Evolutionary conservation across 1,140 invertebrate genomes (phyloP), one percentile per base, ranked within the genome.

Genomic region (Mizuhopecten yessoensis): DNA sequence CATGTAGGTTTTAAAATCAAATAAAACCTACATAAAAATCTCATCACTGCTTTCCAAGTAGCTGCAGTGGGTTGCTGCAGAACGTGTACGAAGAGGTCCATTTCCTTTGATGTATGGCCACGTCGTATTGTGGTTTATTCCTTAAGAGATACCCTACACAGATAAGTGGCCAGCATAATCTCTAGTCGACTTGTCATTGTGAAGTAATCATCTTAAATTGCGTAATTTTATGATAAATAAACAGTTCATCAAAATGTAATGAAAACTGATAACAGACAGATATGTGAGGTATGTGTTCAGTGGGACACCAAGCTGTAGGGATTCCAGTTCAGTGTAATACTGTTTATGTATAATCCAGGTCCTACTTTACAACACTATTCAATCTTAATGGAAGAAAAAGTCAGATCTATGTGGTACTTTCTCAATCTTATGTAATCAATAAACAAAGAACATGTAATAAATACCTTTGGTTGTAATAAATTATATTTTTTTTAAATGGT

Each of bases 161-260:
- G 57, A 75, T 75, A 75, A 75, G n/a, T 75, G 57, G 57, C 57
- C 36, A 75, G 29, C 57, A 75, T n/a, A 29, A 75, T 75, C 57
- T 29, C 57, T 13, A 29, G 57, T 75, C 57, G 17, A 75, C 57
- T 75, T 1, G 57, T 75, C 29, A 75, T 75, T 75, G 57, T 75
- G 23, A 75, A 75, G 57, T 75, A 75, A 75, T 75, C 57, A 75
- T n/a, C 57, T 17, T 75, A 75, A 75, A 75, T 75, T 75, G 57
- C 57, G 57, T 75, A 75, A 75, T 75, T 75, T 75, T 75, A 75
- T 75, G 57, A 75, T 75, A 75, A 75, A 75, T 75, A 75, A 75
- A 75, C 57, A 75, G 57, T 75, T 75, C 23, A 75, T 75, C 57
- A 75, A 75, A 75, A 75, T 5, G 23, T 7, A 75, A 75, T 75